Base-by-base conservation (phyloP, 2,888 invertebrate genomes). In the Drosophila vallismaia region DNA sequence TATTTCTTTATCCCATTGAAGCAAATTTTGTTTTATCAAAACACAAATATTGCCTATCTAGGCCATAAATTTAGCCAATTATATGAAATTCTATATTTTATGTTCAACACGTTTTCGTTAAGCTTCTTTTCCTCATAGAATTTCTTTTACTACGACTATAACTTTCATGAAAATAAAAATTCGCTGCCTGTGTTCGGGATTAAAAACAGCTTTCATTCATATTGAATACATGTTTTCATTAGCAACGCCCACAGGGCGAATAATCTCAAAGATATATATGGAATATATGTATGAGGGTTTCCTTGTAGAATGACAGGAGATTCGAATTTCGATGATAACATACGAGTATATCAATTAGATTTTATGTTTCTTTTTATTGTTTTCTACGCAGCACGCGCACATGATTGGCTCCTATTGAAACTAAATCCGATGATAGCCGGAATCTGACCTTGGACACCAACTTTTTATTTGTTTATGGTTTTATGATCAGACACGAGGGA, bases 401-500 rank as follows among this genome's bases (percentile, higher is more conserved):
- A 50, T 63, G 52, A 64, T 64, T 64, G 68, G 52, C 48, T 52
- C 26, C 26, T 29, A 51, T 46, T 52, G 45, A 45, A 64, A 40
- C 45, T 52, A 52, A 64, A 67, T 52, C 68, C 68, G 36, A 31
- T 46, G 68, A 51, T 67, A 46, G 45, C 67, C 52, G 14, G 45
- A 26, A 31, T 52, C 9, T 12, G 45, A 52, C 64, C 67, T 67
- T 64, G 64, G 52, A 38, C 29, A 28, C 36, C 45, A 31, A 64
- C 52, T 64, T 45, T 31, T 26, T 46, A 40, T 28, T 36, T 49
- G 57, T 83, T 76, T 71, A 83, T 75, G 29, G 42, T 55, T 80
- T 84, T 80, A 75, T 83, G 74, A 80, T 72, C 66, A 48, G 42
- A 48, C 56, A 40, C 33, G 67, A 52, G 58, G 49, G 67, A 52